Percentiles rank a stretch among this genome's conserved stretches.
phyloP scores from a whole-genome alignment of 1,140 invertebrate species.

The Spodoptera litura region DNA sequence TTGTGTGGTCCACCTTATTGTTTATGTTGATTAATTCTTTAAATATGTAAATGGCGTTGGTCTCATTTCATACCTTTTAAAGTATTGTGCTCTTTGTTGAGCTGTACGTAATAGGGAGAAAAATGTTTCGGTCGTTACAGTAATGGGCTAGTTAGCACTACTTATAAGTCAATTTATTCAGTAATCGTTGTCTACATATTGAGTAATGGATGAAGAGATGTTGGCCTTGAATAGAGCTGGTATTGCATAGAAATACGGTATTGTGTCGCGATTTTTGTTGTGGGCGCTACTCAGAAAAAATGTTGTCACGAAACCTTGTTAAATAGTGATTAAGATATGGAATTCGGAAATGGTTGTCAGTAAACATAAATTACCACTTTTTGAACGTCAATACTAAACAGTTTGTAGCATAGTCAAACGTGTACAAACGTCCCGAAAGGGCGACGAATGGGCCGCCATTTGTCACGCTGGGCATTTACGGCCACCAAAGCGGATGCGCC shows the following conservation, averaged over 20 bases:
- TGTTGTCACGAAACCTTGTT: neutral
- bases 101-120: conserved; percentile 40
- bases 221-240: conserved; percentile 14
- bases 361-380: too few species aligned
- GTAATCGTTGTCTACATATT: conserved; percentile 13
- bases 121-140: conserved; percentile 25
- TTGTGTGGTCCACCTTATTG: conserved; percentile 38
- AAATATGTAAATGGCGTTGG: conserved; percentile 43
- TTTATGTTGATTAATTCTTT: conserved; percentile 45
- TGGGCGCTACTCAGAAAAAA: conserved; percentile 28
- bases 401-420: neutral
- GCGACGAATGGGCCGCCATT: neutral
- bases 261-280: conserved; percentile 2
- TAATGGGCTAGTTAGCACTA: conserved; percentile 31
- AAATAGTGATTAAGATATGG: too few species aligned
- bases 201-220: conserved; percentile 33
- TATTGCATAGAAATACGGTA: conserved; percentile 21
- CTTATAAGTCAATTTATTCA: conserved; percentile 36
- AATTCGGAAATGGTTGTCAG: too few species aligned
- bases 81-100: conserved; percentile 41
- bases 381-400: neutral
- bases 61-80: conserved; percentile 45
- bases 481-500: neutral
- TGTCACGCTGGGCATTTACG: conserved; percentile 11
- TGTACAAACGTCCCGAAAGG: conserved; percentile 1